Percentiles rank a stretch among this genome's conserved stretches.
Conservation (phyloP, 2,797 vertebrate species). For the Sebastes cheni region DNA sequence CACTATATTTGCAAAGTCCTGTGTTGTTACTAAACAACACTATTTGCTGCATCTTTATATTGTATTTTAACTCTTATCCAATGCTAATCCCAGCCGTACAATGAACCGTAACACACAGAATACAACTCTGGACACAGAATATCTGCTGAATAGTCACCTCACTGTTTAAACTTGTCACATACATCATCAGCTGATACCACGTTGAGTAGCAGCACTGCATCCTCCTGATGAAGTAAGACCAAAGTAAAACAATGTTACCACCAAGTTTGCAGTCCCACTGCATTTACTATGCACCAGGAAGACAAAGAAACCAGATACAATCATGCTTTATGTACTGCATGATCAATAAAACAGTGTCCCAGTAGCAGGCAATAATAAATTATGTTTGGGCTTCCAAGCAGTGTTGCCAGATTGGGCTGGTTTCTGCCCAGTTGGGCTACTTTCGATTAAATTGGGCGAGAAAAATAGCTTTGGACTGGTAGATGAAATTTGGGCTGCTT, state of each 20-base stretch:
- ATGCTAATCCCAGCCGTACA: neutral
- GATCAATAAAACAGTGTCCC: neutral
- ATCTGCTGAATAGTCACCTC: neutral
- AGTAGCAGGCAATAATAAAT: neutral
- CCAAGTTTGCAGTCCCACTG: neutral
- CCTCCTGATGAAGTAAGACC: neutral
- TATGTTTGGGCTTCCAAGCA: neutral
- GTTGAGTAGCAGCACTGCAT: neutral
- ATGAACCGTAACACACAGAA: neutral
- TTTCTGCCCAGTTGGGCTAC: neutral
- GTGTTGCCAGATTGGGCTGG: neutral
- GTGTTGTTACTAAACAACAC: neutral
- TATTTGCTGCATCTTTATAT: neutral
- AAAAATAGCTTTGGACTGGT: neutral
- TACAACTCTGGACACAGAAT: neutral
- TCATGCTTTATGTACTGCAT: neutral
- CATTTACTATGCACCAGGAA: neutral
- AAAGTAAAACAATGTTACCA: neutral
- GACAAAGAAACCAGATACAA: neutral
- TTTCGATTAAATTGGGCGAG: neutral
- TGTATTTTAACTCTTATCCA: neutral
- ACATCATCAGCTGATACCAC: neutral
- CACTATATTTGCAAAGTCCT: slow-evolving; percentile 6
- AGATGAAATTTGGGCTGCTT: neutral
- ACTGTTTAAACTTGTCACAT: neutral